A percentile compares a stretch with the other conserved stretches of the same genome.
phyloP scores from a whole-genome alignment of 2,797 vertebrate species.

The Cyclura pinguis region DNA sequence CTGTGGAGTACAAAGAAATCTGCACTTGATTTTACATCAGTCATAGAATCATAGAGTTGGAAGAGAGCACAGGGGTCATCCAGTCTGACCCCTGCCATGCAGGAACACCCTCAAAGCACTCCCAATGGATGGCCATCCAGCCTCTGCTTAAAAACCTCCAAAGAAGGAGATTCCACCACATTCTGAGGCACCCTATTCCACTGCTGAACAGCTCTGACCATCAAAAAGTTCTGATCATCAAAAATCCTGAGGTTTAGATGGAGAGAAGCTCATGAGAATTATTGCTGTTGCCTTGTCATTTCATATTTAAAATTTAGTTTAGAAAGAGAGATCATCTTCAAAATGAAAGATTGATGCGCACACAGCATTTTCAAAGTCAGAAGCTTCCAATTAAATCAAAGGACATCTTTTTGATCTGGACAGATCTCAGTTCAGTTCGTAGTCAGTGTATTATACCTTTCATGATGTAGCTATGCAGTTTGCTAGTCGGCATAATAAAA shows the following conservation, averaged over 20 bases:
- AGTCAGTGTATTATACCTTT: not conserved
- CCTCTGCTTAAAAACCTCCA: no score
- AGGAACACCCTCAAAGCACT: no score
- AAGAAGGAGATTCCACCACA: no score
- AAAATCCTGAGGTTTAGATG: no score
- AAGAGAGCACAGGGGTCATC: no score
- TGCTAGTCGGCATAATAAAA: not conserved
- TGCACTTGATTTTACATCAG: slow-evolving; percentile 7
- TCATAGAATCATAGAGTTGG: not conserved
- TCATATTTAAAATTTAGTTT: slow-evolving; percentile 41
- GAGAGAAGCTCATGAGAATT: not conserved
- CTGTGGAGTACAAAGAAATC: slow-evolving; percentile 23
- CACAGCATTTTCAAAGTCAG: slow-evolving; percentile 23
- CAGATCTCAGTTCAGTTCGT: slow-evolving; percentile 8
- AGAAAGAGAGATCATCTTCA: slow-evolving; percentile 12
- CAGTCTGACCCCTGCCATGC: no score
- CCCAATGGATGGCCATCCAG: no score
- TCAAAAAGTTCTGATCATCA: no score
- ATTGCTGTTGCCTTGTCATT: slow-evolving; percentile 6
- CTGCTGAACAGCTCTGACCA: no score
- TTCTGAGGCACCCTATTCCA: no score
- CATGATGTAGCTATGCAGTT: not conserved
- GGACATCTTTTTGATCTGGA: slow-evolving; percentile 15
- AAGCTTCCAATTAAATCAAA: slow-evolving; percentile 38
- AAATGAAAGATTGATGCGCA: slow-evolving; percentile 37